phyloP scores from a whole-genome alignment of 1,140 invertebrate species.

The Pogonomyrmex californicus region DNA sequence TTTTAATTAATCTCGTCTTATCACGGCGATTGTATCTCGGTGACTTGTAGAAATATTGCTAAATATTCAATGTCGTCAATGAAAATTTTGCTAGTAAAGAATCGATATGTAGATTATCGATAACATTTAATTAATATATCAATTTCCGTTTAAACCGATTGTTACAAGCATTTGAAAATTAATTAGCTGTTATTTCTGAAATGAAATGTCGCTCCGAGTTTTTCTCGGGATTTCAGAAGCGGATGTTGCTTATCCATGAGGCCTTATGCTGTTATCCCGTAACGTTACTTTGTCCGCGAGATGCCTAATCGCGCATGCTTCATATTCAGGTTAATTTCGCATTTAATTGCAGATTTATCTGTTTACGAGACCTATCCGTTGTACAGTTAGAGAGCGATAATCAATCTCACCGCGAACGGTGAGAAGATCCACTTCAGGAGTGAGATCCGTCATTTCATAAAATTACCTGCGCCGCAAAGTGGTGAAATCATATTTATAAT shows the following conservation, averaged over 20 bases:
- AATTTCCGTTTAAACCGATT: neutral
- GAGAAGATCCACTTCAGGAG: constrained; percentile 49
- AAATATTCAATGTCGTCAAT: neutral
- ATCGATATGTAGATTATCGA: neutral
- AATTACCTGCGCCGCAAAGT: constrained; percentile 31
- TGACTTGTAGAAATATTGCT: constrained; percentile 9
- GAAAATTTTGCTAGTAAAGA: neutral
- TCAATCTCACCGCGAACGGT: constrained; percentile 56
- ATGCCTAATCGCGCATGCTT: constrained; percentile 54
- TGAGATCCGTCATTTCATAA: constrained; percentile 52
- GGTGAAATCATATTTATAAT: constrained; percentile 57
- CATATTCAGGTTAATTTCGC: constrained; percentile 74
- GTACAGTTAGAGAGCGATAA: constrained; percentile 61
- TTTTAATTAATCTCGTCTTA: constrained; percentile 25
- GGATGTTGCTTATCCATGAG: constrained; percentile 22
- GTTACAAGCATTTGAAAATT: neutral
- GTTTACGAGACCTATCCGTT: constrained; percentile 60
- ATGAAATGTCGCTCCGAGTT: neutral
- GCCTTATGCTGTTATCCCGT: constrained; percentile 36
- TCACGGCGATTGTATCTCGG: neutral
- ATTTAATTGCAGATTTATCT: constrained; percentile 74
- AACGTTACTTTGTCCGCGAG: constrained; percentile 59
- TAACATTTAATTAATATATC: neutral
- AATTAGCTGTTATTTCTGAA: neutral
- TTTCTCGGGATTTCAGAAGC: constrained; percentile 10